Evolutionary conservation across 2,888 invertebrate genomes (phyloP).

Genomic region (Plusia festucae): DNA sequence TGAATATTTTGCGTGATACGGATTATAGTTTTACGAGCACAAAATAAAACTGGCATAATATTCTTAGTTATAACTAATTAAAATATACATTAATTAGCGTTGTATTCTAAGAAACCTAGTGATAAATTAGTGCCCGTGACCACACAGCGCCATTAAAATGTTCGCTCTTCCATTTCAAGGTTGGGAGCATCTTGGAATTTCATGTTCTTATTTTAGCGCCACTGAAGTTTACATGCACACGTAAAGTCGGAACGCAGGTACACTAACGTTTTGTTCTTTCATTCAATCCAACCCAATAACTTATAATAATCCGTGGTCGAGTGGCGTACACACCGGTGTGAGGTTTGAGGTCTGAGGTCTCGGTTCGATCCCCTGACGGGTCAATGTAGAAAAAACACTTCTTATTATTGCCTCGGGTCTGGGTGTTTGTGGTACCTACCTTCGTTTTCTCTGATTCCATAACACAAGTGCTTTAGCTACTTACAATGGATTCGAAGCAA

Average conservation of each 20-base stretch:
- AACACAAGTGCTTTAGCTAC: no score
- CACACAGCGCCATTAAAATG: slow-evolving; percentile 37
- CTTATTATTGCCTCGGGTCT: no score
- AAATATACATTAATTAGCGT: slow-evolving; percentile 1
- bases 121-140: slow-evolving; percentile 14
- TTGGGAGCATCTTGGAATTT: slow-evolving; percentile 59
- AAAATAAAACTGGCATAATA: background rate
- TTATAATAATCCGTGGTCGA: background rate
- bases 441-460: no score
- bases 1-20: background rate
- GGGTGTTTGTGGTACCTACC: no score
- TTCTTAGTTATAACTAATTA: slow-evolving; percentile 1
- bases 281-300: background rate
- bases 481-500: no score
- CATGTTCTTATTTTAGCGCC: slow-evolving; percentile 64
- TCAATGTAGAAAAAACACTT: no score
- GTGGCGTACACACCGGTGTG: no score
- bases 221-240: slow-evolving; percentile 55
- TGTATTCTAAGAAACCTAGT: background rate
- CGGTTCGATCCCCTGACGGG: no score
- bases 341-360: no score
- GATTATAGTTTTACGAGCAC: slow-evolving; percentile 1
- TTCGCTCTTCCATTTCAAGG: slow-evolving; percentile 60
- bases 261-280: background rate
- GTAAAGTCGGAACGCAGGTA: slow-evolving; percentile 24